Conservation (phyloP, 2,113 vertebrate species). For the Anguilla rostrata region DNA sequence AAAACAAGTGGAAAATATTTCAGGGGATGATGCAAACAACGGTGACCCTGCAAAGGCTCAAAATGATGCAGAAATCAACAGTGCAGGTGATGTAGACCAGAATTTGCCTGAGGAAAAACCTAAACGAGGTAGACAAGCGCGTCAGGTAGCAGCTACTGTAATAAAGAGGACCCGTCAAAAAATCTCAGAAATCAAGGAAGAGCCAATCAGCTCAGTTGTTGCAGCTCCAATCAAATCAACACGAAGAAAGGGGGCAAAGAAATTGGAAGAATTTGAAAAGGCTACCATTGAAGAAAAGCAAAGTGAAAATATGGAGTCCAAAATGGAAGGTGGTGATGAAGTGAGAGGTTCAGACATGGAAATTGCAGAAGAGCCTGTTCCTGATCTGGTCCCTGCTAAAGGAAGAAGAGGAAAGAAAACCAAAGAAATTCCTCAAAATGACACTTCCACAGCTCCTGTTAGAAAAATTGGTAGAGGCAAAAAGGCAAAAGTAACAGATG, state of each 20-base stretch:
- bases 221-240: background rate
- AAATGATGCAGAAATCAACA: background rate
- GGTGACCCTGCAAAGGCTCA: background rate
- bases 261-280: conserved; percentile 10
- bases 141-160: background rate
- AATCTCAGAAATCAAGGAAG: background rate
- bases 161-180: background rate
- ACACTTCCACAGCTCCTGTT: conserved; percentile 27
- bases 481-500: conserved; percentile 31
- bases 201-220: background rate
- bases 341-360: background rate
- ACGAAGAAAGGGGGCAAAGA: conserved; percentile 16
- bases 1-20: background rate
- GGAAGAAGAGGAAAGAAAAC: conserved; percentile 49
- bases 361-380: conserved; percentile 7
- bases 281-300: conserved; percentile 12
- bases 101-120: conserved; percentile 14
- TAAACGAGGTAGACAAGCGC: conserved; percentile 11
- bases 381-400: conserved; percentile 40
- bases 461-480: conserved; percentile 48
- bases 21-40: background rate
- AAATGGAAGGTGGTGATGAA: background rate
- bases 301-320: background rate
- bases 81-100: background rate
- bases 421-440: conserved; percentile 21